Evolutionary conservation across 2,113 vertebrate genomes (phyloP).

Genomic region (Ammodytes marinus): DNA sequence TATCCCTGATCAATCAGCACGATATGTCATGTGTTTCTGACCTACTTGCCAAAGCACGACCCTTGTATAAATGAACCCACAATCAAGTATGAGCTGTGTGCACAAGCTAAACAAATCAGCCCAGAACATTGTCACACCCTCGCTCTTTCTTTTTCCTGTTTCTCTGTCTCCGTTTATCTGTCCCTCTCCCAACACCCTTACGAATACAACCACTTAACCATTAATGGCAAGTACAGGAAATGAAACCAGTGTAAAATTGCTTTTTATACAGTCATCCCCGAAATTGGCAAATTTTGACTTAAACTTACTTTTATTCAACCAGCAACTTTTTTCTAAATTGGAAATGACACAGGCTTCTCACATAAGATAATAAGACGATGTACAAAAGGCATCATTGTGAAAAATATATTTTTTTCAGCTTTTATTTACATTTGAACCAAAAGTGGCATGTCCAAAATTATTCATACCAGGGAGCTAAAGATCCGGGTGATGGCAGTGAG

Average conservation of each 20-base stretch:
- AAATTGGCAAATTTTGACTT: too few relatives aligned
- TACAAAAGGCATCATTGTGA: too few relatives aligned
- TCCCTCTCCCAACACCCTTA: neutral
- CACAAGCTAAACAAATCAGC: slow-evolving; percentile 12
- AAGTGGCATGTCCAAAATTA: too few relatives aligned
- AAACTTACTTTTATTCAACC: too few relatives aligned
- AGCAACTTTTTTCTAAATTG: too few relatives aligned
- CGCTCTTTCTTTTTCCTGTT: neutral
- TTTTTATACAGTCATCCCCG: neutral
- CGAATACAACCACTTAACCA: neutral
- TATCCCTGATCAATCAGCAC: slow-evolving; percentile 69
- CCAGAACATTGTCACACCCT: slow-evolving; percentile 8
- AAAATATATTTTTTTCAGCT: too few relatives aligned
- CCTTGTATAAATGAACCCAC: slow-evolving; percentile 36
- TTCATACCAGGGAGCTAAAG: too few relatives aligned
- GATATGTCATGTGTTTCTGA: slow-evolving; percentile 65
- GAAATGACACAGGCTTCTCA: too few relatives aligned
- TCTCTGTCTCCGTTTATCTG: neutral
- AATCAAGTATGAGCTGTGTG: slow-evolving; percentile 17
- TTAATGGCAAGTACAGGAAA: neutral
- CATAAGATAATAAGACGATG: too few relatives aligned
- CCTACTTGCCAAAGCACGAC: slow-evolving; percentile 69
- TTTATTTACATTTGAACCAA: too few relatives aligned
- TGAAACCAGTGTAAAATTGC: neutral
- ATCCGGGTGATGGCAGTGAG: too few relatives aligned